These are phyloP conservation scores for Rhogogaster chlorosoma DNA, from an alignment of 2,888 invertebrate species.

Conservation along the genomic window DNA sequence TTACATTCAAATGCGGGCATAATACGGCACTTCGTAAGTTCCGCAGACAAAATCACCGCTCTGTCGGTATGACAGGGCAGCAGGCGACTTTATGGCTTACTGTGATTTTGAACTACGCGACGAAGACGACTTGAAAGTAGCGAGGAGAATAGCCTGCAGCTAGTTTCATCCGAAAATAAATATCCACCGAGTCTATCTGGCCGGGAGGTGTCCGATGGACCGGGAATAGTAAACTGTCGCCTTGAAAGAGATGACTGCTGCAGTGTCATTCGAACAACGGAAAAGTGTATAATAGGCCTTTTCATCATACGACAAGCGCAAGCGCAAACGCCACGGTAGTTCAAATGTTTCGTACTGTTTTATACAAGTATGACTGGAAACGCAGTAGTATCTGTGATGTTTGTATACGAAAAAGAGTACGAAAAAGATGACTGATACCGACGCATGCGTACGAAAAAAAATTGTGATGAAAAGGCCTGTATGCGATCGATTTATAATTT, in stretches of 20 bases:
- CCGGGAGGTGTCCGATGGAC: neutral
- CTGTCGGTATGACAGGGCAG: no score
- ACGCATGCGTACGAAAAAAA: no score
- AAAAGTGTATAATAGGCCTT: no score
- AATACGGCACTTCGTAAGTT: no score
- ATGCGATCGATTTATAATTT: neutral
- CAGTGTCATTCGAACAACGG: constrained; percentile 10
- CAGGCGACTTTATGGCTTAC: neutral
- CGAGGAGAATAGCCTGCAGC: neutral
- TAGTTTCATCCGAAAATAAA: constrained; percentile 18
- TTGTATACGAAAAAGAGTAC: no score
- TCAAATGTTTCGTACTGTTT: no score
- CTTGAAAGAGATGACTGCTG: neutral
- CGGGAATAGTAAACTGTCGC: neutral
- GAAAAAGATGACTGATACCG: no score
- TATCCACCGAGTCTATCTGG: neutral
- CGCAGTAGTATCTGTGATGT: no score
- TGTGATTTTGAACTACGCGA: neutral
- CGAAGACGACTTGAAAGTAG: neutral
- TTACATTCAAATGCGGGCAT: neutral
- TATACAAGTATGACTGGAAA: no score
- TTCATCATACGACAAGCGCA: no score
- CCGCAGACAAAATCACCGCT: neutral
- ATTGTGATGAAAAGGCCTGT: no score
- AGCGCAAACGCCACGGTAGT: no score